A percentile compares a stretch with the other conserved stretches of the same genome.
phyloP scores from a whole-genome alignment of 2,113 vertebrate species.

The Hipposideros armiger region DNA sequence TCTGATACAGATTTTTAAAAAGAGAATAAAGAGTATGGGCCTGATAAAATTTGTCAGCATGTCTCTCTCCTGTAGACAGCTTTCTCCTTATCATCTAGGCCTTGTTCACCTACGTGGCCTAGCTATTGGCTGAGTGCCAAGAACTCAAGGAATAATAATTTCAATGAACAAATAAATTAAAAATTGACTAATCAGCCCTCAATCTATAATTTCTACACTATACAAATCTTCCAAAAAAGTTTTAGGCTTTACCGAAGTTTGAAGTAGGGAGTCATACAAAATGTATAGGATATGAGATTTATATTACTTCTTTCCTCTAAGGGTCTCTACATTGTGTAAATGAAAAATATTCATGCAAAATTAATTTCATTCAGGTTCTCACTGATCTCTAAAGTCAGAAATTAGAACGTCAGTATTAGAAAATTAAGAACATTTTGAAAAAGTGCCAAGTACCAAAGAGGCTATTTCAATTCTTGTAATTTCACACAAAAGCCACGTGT shows the following conservation, averaged over 20 bases:
- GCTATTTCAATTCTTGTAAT: slow-evolving; percentile 39
- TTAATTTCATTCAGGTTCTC: slow-evolving; percentile 3
- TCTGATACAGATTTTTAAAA: slow-evolving; percentile 43
- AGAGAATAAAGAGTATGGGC: background rate
- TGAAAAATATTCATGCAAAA: slow-evolving; percentile 1
- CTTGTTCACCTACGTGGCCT: background rate
- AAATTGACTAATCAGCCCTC: background rate
- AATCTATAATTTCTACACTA: background rate
- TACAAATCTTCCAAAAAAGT: background rate
- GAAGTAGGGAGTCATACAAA: background rate
- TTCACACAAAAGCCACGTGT: slow-evolving; percentile 32
- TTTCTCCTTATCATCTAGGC: background rate
- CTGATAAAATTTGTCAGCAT: background rate
- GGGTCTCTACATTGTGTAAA: background rate
- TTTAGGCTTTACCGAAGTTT: slow-evolving; percentile 32
- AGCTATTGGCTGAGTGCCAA: background rate
- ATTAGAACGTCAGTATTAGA: background rate
- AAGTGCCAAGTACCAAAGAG: slow-evolving; percentile 22
- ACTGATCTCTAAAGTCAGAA: slow-evolving; percentile 47
- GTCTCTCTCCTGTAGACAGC: background rate
- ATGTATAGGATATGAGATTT: background rate
- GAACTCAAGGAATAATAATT: background rate
- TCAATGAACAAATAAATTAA: background rate
- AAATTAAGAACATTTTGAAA: slow-evolving; percentile 49
- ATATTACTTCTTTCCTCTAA: slow-evolving; percentile 56